phyloP scores from a whole-genome alignment of 2,113 vertebrate species.

The Microtus richardsoni region DNA sequence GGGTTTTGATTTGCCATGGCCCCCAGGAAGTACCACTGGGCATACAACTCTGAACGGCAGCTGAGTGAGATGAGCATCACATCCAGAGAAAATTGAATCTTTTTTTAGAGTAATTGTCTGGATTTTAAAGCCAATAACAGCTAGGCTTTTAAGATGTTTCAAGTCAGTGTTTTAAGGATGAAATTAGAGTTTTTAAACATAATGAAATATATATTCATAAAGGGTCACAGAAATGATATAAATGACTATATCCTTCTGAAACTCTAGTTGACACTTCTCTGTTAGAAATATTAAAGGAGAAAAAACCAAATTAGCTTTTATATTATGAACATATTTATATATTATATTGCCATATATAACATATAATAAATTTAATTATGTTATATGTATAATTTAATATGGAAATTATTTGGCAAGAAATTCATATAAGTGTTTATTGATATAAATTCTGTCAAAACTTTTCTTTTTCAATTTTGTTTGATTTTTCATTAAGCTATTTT shows the following conservation, averaged over 20 bases:
- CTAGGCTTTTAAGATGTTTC: not conserved
- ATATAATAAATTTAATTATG: not conserved
- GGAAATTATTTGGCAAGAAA: not conserved
- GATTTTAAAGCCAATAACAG: constrained; percentile 23
- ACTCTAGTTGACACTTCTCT: not conserved
- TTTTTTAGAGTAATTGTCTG: not conserved
- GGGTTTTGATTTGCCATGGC: not conserved
- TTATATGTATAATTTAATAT: not conserved
- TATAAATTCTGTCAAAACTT: constrained; percentile 1
- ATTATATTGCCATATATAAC: not conserved
- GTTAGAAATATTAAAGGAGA: constrained; percentile 42
- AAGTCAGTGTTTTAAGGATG: constrained; percentile 44
- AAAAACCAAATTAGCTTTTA: not conserved
- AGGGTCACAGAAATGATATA: not conserved
- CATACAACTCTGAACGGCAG: no score
- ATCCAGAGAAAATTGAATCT: not conserved
- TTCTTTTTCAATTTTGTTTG: not conserved
- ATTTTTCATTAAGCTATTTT: not conserved
- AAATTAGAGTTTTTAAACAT: not conserved
- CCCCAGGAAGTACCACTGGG: not conserved
- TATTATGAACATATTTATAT: not conserved
- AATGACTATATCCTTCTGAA: constrained; percentile 12
- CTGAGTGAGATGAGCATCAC: not conserved
- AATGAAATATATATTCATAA: constrained; percentile 42
- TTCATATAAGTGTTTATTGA: not conserved